Evolutionary conservation across 2,113 vertebrate species (phyloP), one percentile per base, ranked within the genome.

Genomic region (Ovis canadensis): DNA sequence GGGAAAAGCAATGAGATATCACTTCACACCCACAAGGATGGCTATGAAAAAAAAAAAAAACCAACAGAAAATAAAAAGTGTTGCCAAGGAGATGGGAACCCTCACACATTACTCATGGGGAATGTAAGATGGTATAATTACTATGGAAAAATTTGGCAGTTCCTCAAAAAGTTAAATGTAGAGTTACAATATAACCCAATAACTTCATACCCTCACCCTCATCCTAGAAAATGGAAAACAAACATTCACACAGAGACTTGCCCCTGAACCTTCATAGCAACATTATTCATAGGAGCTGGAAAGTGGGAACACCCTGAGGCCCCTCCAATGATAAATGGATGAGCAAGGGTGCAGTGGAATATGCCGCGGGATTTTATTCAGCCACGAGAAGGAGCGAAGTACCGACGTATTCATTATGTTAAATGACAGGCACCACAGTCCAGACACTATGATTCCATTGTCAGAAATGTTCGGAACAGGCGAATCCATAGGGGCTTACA

Each of bases 121-220:
- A 97, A 62, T 33, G 6, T 27, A 50, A 84, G 78, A 45, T 74
- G 27, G 54, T 16, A 9, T 36, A 48, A 87, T 83, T 81, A 31
- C 6, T 17, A 2, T 57, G 54, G 83, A 94, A 92, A 96, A 16
- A 2, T 23, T 78, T 15, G 19, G 6, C 48, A 90, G 48, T 96
- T 94, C 86, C 93, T 97, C 83, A 93, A 91, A 95, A 88, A 77
- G 8, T 81, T 74, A 77, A 83, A 52, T 4, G 16, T n/a, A 59
- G 25, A 60, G 4, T 88, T 80, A 19, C 6, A n/a, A 45, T 15
- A 40, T 97, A 59, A 91, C 45, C 74, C 83, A 85, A 25, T 14
- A 48, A 13, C 59, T 77, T 67, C 36, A 90, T 10, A 71, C n/a
- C 17, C 33, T 67, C 9, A 67, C 27, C n/a, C 19, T 23, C 3